Base-by-base conservation (phyloP, 2,888 invertebrate species). In the Drosophila affinis region DNA sequence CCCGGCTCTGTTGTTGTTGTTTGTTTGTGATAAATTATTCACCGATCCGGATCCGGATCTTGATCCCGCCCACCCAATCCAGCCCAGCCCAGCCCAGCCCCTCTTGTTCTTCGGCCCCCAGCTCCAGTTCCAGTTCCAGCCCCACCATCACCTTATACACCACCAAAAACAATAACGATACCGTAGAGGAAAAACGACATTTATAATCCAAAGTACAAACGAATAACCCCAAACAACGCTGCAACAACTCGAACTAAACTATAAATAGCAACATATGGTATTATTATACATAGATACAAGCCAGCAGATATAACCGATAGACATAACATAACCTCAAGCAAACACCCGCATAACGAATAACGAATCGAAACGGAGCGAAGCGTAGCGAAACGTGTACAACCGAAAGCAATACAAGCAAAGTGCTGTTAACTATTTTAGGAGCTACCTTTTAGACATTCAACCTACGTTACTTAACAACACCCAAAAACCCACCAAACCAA, bases 121-220 rank as follows among this genome's bases (percentile, higher is more conserved):
- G 49, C 27, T 45, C 64, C 56, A 56, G 34, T 18, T 62, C 21
- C 39, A 49, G 21, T 21, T 49, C 56, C 46, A 56, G 56, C 68
- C 54, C 69, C 68, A 64, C 72, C 73, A 73, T 60, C 62, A 54
- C 55, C 64, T 58, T 54, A 46, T 63, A 78, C 81, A 64, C 79
- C 87, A 81, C 87, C 87, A 60, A 72, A 47, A 34, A 71, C 57
- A 64, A 77, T 63, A 76, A 72, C 57, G 62, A 59, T 49, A 74
- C 62, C 59, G 49, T 75, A 69, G 67, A 72, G 64, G 45, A 68
- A 75, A 76, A 67, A 75, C 82, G 74, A 86, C 80, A 83, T 84
- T 72, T 86, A 79, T 83, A 87, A 85, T 82, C 77, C 78, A 87
- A 77, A 87, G 88, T 87, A 84, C 88, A 87, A 84, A 84, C 62